Base-by-base conservation (phyloP, 1,140 invertebrate genomes). In the Drosophila kepulauana region DNA sequence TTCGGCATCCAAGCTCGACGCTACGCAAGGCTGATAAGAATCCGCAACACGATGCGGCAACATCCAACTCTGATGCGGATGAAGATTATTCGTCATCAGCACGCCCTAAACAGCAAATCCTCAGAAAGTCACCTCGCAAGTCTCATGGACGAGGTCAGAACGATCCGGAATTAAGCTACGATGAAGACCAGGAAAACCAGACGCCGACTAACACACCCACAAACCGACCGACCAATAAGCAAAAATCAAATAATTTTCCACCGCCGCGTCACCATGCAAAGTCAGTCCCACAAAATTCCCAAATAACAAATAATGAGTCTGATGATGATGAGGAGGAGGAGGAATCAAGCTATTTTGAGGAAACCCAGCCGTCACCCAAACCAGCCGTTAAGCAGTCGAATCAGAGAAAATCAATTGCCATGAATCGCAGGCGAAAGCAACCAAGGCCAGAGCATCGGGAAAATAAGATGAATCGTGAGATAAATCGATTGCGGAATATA, bases 141-240 rank as follows among this genome's bases (percentile, higher is more conserved):
- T 13, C 11, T 13, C 41, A 43, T 4, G 1, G n/a, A 3, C 4
- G 13, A 43, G 41, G 5, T 13, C 41, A 43, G 5, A 43, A 6
- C 11, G 41, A 43, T 43, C 3, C 1, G 41, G 41, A 43, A 43
- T 43, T n/a, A 13, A 13, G 0, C n/a, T 58, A 56, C 7, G 33
- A 20, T 5, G 75, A 57, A 7, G 54, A 67, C n/a, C 57, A 16
- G n/a, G 75, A 85, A 49, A 80, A 85, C 20, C 54, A 28, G 1
- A n/a, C 56, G 16, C 75, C 67, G 1, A n/a, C 3, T 28, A 20
- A 8, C 6, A 20, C 43, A 8, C 20, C 11, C 3, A 13, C 13
- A 7, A 41, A n/a, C 5, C 41, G 20, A 5, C 10, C 3, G 3
- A n/a, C n/a, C 2, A 25, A 49, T 25, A 16, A 49, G 20, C 38